Conservation (phyloP, 1,140 invertebrate species). For the Anoplolepis gracilipes region DNA sequence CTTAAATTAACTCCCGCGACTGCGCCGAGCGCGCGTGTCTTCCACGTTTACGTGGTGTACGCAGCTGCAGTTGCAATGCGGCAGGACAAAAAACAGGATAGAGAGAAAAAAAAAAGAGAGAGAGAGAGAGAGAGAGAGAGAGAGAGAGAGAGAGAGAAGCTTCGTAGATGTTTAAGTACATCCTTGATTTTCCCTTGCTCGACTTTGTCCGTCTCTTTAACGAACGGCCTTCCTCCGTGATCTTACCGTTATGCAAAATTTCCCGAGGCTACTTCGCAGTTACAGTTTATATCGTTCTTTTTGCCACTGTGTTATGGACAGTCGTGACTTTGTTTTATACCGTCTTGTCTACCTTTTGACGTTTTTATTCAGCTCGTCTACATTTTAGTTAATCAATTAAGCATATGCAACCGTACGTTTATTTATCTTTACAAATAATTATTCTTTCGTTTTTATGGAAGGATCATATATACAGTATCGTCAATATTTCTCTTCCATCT, state of each 20-base stretch:
- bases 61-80: conserved; percentile 56
- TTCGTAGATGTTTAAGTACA: conserved; percentile 54
- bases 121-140: background rate
- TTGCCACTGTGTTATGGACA: background rate
- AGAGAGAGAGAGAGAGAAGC: background rate
- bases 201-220: conserved; percentile 30
- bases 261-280: conserved; percentile 42
- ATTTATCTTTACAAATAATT: background rate
- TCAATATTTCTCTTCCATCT: background rate
- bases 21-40: conserved; percentile 51
- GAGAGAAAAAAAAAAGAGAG: too few relatives aligned
- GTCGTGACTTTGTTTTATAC: conserved; percentile 28
- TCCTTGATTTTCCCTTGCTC: conserved; percentile 49
- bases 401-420: background rate
- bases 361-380: conserved; percentile 11
- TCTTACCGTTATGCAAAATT: conserved; percentile 45
- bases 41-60: conserved; percentile 34
- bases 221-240: conserved; percentile 13
- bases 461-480: conserved; percentile 10
- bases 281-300: conserved; percentile 34
- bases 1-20: conserved; percentile 72
- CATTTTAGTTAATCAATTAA: conserved; percentile 52
- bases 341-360: background rate
- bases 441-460: background rate
- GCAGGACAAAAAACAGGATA: background rate